phyloP scores from a whole-genome alignment of 2,888 invertebrate species.

The Aquatica leii region DNA sequence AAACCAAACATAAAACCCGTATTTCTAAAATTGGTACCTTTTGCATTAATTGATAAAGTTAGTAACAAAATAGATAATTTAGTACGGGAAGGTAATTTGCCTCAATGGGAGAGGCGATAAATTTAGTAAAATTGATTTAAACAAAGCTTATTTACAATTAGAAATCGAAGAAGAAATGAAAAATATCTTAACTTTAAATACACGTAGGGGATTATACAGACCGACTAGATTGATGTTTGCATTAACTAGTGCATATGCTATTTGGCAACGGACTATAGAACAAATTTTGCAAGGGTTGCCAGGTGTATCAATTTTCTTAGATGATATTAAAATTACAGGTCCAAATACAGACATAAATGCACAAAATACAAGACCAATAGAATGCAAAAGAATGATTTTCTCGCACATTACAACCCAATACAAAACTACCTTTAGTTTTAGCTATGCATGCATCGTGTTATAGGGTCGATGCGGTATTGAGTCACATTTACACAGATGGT shows the following conservation, averaged over 20 bases:
- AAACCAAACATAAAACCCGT: too few relatives aligned
- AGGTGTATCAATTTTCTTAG: background rate
- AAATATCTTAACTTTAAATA: constrained; percentile 11
- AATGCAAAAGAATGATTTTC: background rate
- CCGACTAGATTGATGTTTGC: constrained; percentile 8
- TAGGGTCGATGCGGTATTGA: background rate
- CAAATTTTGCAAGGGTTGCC: background rate
- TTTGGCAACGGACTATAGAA: background rate
- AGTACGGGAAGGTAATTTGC: too few relatives aligned
- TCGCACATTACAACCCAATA: constrained; percentile 2
- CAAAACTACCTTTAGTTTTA: background rate
- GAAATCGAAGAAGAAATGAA: background rate
- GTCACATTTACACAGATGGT: constrained; percentile 8
- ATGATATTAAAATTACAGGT: constrained; percentile 5
- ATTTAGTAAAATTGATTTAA: constrained; percentile 16
- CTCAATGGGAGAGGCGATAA: background rate
- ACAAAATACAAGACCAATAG: background rate
- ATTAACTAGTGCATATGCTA: constrained; percentile 2
- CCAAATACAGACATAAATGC: background rate
- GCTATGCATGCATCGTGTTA: background rate
- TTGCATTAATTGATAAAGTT: too few relatives aligned
- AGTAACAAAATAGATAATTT: too few relatives aligned
- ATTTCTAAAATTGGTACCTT: too few relatives aligned
- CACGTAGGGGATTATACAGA: constrained; percentile 11
- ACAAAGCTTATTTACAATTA: constrained; percentile 9